A percentile compares a stretch with the other conserved stretches of the same genome.
Conservation (phyloP, 2,113 vertebrate species). For the Trichomycterus rosablanca region DNA sequence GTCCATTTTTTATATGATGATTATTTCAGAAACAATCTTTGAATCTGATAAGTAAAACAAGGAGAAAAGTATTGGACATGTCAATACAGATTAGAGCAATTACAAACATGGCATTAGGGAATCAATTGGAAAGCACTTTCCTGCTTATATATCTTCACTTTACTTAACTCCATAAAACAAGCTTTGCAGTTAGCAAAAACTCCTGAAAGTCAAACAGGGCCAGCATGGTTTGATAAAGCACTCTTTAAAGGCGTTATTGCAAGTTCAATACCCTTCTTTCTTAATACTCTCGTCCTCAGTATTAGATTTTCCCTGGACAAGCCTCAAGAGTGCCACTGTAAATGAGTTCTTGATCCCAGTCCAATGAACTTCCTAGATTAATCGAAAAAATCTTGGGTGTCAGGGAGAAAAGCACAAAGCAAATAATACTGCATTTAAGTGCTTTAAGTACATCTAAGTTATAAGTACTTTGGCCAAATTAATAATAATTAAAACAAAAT, state of each 20-base stretch:
- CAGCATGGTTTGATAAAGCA: constrained; percentile 50
- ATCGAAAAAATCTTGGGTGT: constrained; percentile 41
- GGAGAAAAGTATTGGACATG: constrained; percentile 36
- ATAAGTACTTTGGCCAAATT: constrained; percentile 5
- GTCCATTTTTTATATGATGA: constrained; percentile 46
- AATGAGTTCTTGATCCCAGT: constrained; percentile 62
- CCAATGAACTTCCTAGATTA: constrained; percentile 59
- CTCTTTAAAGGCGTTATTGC: constrained; percentile 51
- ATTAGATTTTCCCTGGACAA: constrained; percentile 57
- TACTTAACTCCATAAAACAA: constrained; percentile 26
- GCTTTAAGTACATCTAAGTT: background rate
- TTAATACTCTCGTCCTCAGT: constrained; percentile 24
- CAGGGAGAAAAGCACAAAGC: constrained; percentile 37
- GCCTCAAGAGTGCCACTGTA: constrained; percentile 56
- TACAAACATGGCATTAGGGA: constrained; percentile 47
- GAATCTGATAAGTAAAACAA: too few relatives aligned
- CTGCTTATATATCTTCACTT: too few relatives aligned
- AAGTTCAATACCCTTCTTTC: constrained; percentile 49
- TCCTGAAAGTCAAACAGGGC: constrained; percentile 47
- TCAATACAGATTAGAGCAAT: constrained; percentile 49
- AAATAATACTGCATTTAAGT: background rate
- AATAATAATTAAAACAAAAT: constrained; percentile 4
- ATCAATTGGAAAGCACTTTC: too few relatives aligned
- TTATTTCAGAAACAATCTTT: constrained; percentile 36
- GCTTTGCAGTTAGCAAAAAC: constrained; percentile 35